Conservation (phyloP, 2,797 vertebrate genomes). For the Valencia hispanica region DNA sequence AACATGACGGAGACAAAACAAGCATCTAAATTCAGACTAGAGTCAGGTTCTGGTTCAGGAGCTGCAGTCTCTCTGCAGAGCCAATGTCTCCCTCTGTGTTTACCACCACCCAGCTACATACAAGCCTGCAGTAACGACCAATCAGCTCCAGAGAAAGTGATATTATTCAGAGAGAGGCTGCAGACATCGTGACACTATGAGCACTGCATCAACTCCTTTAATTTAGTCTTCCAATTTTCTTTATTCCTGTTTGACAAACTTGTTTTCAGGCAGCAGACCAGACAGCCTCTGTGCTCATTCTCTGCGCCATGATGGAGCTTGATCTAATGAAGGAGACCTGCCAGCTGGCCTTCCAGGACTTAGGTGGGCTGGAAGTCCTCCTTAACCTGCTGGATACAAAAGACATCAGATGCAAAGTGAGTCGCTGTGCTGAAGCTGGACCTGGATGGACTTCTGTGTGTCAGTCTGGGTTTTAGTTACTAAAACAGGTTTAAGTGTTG, state of each 20-base stretch:
- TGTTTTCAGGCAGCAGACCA: conserved; percentile 88
- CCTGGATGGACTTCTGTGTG: conserved; percentile 53
- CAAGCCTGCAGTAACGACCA: conserved; percentile 54
- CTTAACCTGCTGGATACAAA: conserved; percentile 95
- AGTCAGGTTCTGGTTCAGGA: conserved; percentile 46
- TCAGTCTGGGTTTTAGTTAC: conserved; percentile 55
- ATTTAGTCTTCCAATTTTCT: conserved; percentile 30
- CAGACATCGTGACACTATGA: too few relatives aligned
- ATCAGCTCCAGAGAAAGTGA: conserved; percentile 45
- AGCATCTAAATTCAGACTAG: conserved; percentile 12
- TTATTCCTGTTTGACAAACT: conserved; percentile 56
- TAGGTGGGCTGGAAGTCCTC: conserved; percentile 92
- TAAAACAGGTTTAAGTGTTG: conserved; percentile 30
- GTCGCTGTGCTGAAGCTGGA: conserved; percentile 61
- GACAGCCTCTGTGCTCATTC: conserved; percentile 88
- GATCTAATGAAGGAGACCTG: conserved; percentile 91
- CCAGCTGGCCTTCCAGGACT: conserved; percentile 92
- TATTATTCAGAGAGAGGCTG: conserved; percentile 4
- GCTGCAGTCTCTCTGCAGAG: conserved; percentile 39
- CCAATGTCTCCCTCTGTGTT: conserved; percentile 48
- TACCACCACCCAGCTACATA: conserved; percentile 43
- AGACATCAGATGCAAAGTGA: conserved; percentile 92
- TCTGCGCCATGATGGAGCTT: conserved; percentile 92
- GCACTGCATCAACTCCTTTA: neutral
- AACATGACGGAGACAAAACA: too few relatives aligned